Percentiles rank a stretch among this genome's conserved stretches.
Evolutionary conservation across 1,140 invertebrate genomes (phyloP).

Genomic region (Caenorhabditis inopinata): DNA sequence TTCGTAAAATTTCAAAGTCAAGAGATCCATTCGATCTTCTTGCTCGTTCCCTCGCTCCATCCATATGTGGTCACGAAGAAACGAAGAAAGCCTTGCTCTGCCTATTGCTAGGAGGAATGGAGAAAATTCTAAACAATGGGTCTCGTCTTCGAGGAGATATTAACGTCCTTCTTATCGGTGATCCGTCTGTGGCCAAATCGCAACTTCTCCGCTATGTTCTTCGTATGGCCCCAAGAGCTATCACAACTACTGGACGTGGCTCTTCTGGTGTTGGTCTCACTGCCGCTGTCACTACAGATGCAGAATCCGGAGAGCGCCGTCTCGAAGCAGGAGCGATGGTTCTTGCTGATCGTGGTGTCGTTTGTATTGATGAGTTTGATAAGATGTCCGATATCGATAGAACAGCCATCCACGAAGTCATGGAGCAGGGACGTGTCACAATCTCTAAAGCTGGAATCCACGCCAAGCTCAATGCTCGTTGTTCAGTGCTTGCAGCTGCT

Average conservation of each 20-base stretch:
- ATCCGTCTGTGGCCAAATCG: constrained; percentile 98
- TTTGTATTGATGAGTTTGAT: constrained; percentile 99
- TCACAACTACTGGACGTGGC: constrained; percentile 93
- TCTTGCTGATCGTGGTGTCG: constrained; percentile 92
- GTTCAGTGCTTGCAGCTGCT: constrained; percentile 94
- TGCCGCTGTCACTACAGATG: constrained; percentile 92
- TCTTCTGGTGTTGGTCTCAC: constrained; percentile 95
- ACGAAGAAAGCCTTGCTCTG: constrained; percentile 96
- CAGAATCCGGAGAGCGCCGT: constrained; percentile 81
- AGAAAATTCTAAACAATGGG: constrained; percentile 92
- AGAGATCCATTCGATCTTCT: constrained; percentile 77
- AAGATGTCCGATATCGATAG: constrained; percentile 99
- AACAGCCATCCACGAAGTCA: constrained; percentile 96
- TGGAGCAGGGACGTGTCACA: constrained; percentile 79
- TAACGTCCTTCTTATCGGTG: constrained; percentile 93
- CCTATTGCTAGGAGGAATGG: constrained; percentile 87
- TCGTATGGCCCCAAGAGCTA: constrained; percentile 86
- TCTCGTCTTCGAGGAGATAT: constrained; percentile 95
- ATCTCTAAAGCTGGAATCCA: constrained; percentile 99
- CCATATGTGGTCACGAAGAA: constrained; percentile 94
- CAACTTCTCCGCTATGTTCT: constrained; percentile 92
- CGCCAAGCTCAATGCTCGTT: constrained; percentile 92
- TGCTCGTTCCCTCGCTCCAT: constrained; percentile 88
- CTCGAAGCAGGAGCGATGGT: constrained; percentile 99
- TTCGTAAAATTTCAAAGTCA: constrained; percentile 75